These are phyloP conservation scores for Tetragonula clypearis DNA, from an alignment of 1,140 invertebrate species.

Conservation along the genomic window DNA sequence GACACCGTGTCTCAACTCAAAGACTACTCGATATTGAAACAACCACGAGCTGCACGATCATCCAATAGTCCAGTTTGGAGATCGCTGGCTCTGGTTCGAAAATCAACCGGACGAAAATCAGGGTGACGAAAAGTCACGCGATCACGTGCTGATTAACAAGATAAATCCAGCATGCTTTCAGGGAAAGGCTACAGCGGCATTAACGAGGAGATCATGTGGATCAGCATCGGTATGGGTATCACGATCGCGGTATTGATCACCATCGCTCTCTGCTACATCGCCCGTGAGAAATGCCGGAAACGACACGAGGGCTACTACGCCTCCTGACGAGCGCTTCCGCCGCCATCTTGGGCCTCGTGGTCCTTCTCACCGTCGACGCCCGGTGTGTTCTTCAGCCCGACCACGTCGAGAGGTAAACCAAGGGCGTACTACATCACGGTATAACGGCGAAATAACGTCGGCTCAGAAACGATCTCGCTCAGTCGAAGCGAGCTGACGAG, in stretches of 20 bases:
- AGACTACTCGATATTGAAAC: too few species aligned
- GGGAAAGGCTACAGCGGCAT: constrained; percentile 89
- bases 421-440: constrained; percentile 77
- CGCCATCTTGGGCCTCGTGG: constrained; percentile 73
- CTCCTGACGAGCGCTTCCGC: constrained; percentile 84
- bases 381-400: constrained; percentile 76
- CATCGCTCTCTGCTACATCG: constrained; percentile 90
- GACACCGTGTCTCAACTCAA: too few species aligned
- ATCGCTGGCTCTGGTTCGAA: too few species aligned
- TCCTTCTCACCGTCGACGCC: constrained; percentile 71
- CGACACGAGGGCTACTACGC: constrained; percentile 86
- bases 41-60: too few species aligned
- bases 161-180: constrained; percentile 76
- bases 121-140: too few species aligned
- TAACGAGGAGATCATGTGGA: constrained; percentile 93
- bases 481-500: constrained; percentile 14
- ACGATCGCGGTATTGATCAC: constrained; percentile 91
- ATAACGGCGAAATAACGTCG: constrained; percentile 53
- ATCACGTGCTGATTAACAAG: neutral
- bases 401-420: constrained; percentile 74
- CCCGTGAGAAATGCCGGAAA: constrained; percentile 89
- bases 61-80: too few species aligned
- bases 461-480: constrained; percentile 12
- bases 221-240: constrained; percentile 92
- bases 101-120: too few species aligned